These are phyloP conservation scores for Calameuta idolon DNA, from an alignment of 2,888 invertebrate genomes.

Conservation along the genomic window DNA sequence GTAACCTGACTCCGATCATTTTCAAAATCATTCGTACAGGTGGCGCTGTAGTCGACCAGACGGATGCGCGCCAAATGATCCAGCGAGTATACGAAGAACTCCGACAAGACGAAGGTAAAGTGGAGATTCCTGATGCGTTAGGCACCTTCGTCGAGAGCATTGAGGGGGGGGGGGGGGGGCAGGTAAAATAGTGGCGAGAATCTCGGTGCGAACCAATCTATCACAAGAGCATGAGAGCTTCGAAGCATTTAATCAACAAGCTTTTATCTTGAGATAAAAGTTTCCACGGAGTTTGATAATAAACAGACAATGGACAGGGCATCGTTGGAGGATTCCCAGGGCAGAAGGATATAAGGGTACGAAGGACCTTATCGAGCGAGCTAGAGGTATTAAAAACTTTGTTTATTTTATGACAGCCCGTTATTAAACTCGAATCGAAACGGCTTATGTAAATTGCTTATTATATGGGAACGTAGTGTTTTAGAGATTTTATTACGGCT, in stretches of 20 bases:
- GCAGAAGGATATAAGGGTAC: neutral
- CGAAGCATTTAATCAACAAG: constrained; percentile 2
- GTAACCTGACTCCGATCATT: no score
- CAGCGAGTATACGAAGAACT: no score
- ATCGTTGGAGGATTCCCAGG: constrained; percentile 11
- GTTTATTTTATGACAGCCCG: constrained; percentile 43
- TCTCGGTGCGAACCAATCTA: no score
- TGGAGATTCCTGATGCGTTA: no score
- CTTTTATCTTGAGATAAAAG: constrained; percentile 8
- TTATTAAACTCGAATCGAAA: constrained; percentile 54
- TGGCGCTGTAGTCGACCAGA: no score
- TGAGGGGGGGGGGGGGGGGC: no score
- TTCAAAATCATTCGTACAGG: no score
- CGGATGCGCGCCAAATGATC: no score
- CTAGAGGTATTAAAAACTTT: constrained; percentile 47
- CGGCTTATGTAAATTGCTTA: constrained; percentile 60
- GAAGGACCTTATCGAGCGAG: no score
- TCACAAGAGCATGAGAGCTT: neutral
- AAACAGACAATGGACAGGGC: constrained; percentile 30
- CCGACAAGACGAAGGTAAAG: no score
- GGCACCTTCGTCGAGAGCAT: no score
- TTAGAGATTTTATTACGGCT: constrained; percentile 44
- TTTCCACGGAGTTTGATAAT: constrained; percentile 30
- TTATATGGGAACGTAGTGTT: constrained; percentile 49
- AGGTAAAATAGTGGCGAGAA: no score